Evolutionary conservation across 1,140 invertebrate genomes (phyloP).

Genomic region (Drosophila nikananu): DNA sequence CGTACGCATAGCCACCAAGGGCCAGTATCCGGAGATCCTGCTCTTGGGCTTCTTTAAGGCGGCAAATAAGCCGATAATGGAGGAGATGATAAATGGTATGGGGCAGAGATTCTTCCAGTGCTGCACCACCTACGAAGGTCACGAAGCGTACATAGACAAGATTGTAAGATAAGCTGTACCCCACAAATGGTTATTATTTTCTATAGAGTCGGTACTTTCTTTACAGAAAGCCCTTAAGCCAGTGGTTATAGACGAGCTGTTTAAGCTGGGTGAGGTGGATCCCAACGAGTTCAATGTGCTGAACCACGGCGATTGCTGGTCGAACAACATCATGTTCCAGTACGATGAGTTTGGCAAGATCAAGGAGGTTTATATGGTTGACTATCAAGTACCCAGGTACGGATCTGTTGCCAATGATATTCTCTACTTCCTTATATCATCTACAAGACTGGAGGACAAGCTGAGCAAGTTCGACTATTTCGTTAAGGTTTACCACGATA

Average conservation of each 20-base stretch:
- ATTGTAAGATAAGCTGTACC: constrained; percentile 35
- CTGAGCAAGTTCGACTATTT: constrained; percentile 74
- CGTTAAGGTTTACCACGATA: constrained; percentile 73
- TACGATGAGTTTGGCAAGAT: constrained; percentile 86
- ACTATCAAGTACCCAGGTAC: constrained; percentile 69
- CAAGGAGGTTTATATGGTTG: constrained; percentile 71
- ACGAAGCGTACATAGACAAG: constrained; percentile 60
- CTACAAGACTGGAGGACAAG: constrained; percentile 71
- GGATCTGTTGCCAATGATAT: constrained; percentile 67
- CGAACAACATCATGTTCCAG: constrained; percentile 88
- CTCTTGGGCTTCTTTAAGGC: constrained; percentile 51
- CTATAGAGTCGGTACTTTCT: background rate
- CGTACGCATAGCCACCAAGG: constrained; percentile 85
- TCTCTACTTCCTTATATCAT: constrained; percentile 67
- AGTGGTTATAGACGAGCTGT: constrained; percentile 31
- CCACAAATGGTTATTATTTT: background rate
- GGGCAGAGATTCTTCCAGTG: constrained; percentile 42
- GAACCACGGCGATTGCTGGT: constrained; percentile 88
- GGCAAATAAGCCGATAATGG: constrained; percentile 39
- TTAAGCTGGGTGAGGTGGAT: constrained; percentile 52
- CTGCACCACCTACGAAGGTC: constrained; percentile 41
- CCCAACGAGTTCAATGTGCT: constrained; percentile 87
- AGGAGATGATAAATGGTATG: constrained; percentile 43
- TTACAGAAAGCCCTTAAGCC: constrained; percentile 38
- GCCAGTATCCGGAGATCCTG: constrained; percentile 53